Evolutionary conservation across 2,113 vertebrate genomes (phyloP).

Genomic region (Callocephalon fimbriatum): DNA sequence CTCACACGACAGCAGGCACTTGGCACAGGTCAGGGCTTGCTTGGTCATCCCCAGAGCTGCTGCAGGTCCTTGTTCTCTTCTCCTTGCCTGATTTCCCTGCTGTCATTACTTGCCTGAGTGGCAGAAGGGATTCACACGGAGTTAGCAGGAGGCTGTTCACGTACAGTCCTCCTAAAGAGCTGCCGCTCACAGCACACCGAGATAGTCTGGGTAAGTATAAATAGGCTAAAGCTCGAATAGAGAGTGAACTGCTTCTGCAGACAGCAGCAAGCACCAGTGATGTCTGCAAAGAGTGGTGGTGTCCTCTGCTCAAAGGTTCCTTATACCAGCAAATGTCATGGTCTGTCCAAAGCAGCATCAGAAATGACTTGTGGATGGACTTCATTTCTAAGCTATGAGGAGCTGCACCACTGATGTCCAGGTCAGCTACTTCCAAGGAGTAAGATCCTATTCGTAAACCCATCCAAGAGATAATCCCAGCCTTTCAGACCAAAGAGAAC

Average conservation of each 20-base stretch:
- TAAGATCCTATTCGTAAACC: background rate
- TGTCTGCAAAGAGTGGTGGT: background rate
- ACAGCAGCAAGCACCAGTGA: background rate
- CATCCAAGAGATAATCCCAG: background rate
- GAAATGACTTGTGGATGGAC: background rate
- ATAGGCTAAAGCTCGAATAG: background rate
- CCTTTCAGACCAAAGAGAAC: rapidly evolving
- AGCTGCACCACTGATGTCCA: background rate
- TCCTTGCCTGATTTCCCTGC: background rate
- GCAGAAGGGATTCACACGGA: background rate
- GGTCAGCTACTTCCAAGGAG: background rate
- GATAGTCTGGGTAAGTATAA: background rate
- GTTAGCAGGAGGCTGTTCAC: background rate
- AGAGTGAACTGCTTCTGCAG: background rate
- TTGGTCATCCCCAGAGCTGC: background rate
- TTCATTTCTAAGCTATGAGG: background rate
- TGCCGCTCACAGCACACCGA: background rate
- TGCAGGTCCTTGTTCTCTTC: background rate
- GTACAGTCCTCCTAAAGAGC: background rate
- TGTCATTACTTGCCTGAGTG: background rate
- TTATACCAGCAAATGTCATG: background rate
- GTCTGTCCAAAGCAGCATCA: background rate
- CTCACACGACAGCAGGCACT: background rate
- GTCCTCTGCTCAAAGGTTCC: background rate
- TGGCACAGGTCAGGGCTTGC: background rate